phyloP scores from a whole-genome alignment of 2,797 vertebrate species.

The Phrynocephalus guinanensis region DNA sequence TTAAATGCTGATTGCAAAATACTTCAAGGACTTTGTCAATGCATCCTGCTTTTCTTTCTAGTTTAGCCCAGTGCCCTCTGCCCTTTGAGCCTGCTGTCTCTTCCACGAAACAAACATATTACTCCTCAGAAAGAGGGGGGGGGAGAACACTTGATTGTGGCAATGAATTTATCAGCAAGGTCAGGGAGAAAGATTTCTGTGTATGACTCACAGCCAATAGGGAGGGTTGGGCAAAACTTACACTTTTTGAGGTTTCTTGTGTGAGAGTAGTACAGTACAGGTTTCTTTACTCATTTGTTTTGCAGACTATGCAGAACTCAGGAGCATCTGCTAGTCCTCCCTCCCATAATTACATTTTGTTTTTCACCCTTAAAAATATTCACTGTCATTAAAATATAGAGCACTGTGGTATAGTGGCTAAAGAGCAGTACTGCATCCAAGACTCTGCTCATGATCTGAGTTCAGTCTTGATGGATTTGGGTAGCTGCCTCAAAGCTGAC shows the following conservation, averaged over 20 bases:
- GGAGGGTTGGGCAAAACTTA: slow-evolving; percentile 61
- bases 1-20: not conserved
- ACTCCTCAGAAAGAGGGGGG: slow-evolving; percentile 20
- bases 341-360: not conserved
- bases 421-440: too few relatives aligned
- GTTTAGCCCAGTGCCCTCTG: slow-evolving; percentile 4
- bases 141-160: slow-evolving; percentile 8
- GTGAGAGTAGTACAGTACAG: too few relatives aligned
- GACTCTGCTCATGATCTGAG: too few relatives aligned
- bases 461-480: too few relatives aligned
- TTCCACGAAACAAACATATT: not conserved
- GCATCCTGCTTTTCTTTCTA: not conserved
- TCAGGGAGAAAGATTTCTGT: slow-evolving; percentile 59
- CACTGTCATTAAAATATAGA: not conserved
- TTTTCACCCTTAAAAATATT: not conserved
- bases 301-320: slow-evolving; percentile 41
- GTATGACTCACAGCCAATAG: slow-evolving; percentile 59
- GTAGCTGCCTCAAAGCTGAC: too few relatives aligned
- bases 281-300: too few relatives aligned
- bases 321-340: not conserved
- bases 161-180: slow-evolving; percentile 47
- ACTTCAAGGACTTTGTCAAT: not conserved
- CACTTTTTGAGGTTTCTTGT: too few relatives aligned
- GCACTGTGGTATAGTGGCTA: too few relatives aligned
- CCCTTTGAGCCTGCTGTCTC: slow-evolving; percentile 5